A percentile compares a stretch with the other conserved stretches of the same genome.
Conservation (phyloP, 2,113 vertebrate genomes). For the Lichenostomus cassidix region DNA sequence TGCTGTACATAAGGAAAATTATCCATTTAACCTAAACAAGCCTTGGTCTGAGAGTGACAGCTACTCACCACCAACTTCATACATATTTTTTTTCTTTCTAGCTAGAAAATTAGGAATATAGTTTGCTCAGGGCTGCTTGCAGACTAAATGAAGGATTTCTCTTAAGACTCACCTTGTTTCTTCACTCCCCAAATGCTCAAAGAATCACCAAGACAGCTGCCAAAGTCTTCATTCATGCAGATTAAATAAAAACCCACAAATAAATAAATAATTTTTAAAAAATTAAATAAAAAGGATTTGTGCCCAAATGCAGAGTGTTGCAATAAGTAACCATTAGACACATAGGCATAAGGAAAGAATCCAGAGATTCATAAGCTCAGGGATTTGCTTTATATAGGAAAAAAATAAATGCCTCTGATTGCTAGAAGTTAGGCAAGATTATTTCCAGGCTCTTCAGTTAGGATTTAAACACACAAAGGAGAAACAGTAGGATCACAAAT, state of each 20-base stretch:
- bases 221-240: background rate
- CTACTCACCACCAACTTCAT: background rate
- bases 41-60: background rate
- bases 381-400: background rate
- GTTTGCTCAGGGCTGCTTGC: background rate
- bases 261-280: no score
- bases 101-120: background rate
- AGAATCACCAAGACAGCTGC: background rate
- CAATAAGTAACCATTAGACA: background rate
- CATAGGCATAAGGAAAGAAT: background rate
- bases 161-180: background rate
- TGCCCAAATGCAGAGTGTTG: background rate
- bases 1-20: background rate
- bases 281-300: background rate
- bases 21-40: background rate
- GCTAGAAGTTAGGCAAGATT: background rate
- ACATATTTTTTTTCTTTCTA: background rate
- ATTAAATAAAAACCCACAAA: no score
- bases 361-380: background rate
- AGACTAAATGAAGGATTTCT: background rate
- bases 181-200: background rate
- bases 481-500: background rate
- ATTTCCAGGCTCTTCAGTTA: background rate
- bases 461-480: background rate
- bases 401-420: background rate